Percentiles rank a stretch among this genome's conserved stretches.
These are phyloP conservation scores for Malacosoma neustria DNA, from an alignment of 2,888 invertebrate genomes.

Conservation along the genomic window DNA sequence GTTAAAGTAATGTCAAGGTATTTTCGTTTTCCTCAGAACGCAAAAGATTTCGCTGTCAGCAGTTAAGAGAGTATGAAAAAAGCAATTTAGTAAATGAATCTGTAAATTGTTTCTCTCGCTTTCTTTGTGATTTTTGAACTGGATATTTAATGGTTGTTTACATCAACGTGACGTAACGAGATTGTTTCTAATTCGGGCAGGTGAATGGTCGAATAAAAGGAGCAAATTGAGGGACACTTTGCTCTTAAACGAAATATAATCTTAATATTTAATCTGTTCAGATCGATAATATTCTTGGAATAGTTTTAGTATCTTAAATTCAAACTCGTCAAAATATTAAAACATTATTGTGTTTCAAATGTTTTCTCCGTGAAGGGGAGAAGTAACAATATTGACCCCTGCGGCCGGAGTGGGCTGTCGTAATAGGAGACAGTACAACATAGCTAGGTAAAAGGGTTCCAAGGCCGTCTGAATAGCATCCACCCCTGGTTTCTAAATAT, in stretches of 20 bases:
- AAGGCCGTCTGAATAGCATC: too few species aligned
- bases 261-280: too few species aligned
- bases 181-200: neutral
- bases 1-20: neutral
- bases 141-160: conserved; percentile 12
- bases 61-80: conserved; percentile 4
- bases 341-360: too few species aligned
- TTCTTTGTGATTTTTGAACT: conserved; percentile 16
- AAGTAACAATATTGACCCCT: too few species aligned
- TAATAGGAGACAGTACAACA: too few species aligned
- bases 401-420: too few species aligned
- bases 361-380: too few species aligned
- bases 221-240: neutral
- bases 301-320: too few species aligned
- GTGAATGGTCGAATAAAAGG: neutral
- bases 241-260: neutral
- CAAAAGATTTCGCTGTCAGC: neutral
- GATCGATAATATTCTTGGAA: too few species aligned
- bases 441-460: too few species aligned
- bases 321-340: too few species aligned
- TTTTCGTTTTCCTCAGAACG: neutral
- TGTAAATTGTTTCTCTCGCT: conserved; percentile 22
- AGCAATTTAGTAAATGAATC: conserved; percentile 24
- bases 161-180: neutral
- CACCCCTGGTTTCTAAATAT: too few species aligned